These are phyloP conservation scores for Odontamblyopus lacepedii DNA, from an alignment of 2,797 vertebrate species.

Conservation along the genomic window DNA sequence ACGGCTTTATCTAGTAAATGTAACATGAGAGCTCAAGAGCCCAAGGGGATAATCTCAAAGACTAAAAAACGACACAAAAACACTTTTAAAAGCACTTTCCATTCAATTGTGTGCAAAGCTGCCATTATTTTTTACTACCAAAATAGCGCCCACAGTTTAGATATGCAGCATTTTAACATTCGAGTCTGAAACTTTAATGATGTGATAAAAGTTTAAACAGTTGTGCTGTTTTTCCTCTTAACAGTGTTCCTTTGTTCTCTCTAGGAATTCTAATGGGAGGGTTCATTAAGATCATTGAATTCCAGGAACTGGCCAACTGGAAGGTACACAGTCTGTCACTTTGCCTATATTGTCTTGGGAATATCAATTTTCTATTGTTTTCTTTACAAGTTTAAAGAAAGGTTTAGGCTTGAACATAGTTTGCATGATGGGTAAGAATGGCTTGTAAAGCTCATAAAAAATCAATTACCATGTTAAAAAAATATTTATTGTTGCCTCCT, in stretches of 20 bases:
- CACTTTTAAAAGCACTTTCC: conserved; percentile 23
- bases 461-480: not conserved
- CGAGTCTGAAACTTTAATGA: conserved; percentile 20
- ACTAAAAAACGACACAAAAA: conserved; percentile 37
- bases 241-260: conserved; percentile 48
- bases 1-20: conserved; percentile 25
- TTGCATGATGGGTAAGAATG: not conserved
- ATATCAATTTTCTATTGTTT: not conserved
- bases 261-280: conserved; percentile 98
- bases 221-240: conserved; percentile 11
- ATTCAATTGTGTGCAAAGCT: conserved; percentile 17
- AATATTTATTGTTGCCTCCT: not conserved
- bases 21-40: conserved; percentile 28
- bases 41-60: conserved; percentile 32
- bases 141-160: conserved; percentile 25
- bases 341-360: not conserved
- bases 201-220: conserved; percentile 27
- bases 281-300: conserved; percentile 98
- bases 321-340: conserved; percentile 80
- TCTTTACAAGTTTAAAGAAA: not conserved
- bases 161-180: conserved; percentile 14
- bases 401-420: not conserved
- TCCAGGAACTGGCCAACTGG: conserved; percentile 97
- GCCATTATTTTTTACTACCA: conserved; percentile 23
- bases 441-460: not conserved